Evolutionary conservation across 2,113 vertebrate genomes (phyloP).

Genomic region (Scalopus aquaticus): DNA sequence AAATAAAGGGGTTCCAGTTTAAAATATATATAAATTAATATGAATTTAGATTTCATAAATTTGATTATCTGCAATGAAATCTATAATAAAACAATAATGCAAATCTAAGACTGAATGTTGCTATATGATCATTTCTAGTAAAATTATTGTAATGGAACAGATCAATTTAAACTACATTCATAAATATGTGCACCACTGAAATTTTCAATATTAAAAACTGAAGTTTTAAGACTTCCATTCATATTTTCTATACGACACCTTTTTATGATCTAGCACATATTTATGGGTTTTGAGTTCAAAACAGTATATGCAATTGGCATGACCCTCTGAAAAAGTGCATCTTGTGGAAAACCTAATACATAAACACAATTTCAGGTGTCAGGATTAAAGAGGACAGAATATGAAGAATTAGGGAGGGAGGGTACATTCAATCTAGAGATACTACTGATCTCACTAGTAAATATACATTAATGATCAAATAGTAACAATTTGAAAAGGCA

Average conservation of each 20-base stretch:
- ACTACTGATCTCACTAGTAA: not conserved
- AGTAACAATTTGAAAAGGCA: not conserved
- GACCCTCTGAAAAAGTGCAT: not conserved
- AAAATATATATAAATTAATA: not conserved
- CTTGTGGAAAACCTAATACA: not conserved
- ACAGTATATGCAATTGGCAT: not conserved
- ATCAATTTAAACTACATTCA: not conserved
- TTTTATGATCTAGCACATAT: not conserved
- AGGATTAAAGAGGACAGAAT: fast-evolving
- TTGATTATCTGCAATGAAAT: not conserved
- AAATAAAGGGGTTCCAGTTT: not conserved
- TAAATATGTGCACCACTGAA: not conserved
- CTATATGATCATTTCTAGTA: not conserved
- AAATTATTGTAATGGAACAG: not conserved
- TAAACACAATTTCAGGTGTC: not conserved
- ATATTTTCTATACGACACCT: not conserved
- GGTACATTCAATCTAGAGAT: not conserved
- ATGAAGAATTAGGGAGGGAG: not conserved
- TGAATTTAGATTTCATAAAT: not conserved
- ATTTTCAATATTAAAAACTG: not conserved
- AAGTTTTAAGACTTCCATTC: not conserved
- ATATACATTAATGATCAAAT: not conserved
- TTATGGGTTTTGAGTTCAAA: not conserved
- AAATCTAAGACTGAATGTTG: not conserved
- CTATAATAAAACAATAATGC: not conserved